Conservation (phyloP, 2,888 invertebrate genomes). For the Spicauda simplicius region DNA sequence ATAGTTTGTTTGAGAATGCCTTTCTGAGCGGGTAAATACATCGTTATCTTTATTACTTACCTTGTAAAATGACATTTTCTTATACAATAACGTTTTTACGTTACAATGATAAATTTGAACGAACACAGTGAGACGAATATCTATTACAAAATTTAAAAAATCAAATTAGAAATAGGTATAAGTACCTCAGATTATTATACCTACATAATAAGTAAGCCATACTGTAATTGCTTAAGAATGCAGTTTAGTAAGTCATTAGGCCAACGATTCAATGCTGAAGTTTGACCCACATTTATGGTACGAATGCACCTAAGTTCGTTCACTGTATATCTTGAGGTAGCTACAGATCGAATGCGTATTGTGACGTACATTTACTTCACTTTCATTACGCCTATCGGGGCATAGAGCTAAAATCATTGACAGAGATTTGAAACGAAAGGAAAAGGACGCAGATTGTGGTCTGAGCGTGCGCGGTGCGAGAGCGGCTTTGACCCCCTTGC, state of each 20-base stretch:
- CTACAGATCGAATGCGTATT: not conserved
- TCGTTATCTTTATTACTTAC: not conserved
- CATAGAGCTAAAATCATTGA: conserved; percentile 26
- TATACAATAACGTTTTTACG: no score
- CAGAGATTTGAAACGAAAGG: conserved; percentile 50
- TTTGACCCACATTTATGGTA: not conserved
- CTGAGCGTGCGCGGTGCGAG: conserved; percentile 55
- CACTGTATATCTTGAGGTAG: not conserved
- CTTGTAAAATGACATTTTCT: not conserved
- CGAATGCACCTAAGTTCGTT: not conserved
- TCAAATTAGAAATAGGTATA: no score
- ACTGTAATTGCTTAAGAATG: no score
- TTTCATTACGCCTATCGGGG: conserved; percentile 16
- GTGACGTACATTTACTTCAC: conserved; percentile 9
- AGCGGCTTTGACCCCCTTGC: conserved; percentile 76
- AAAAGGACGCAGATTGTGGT: conserved; percentile 47
- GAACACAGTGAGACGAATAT: no score
- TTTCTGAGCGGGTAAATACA: not conserved
- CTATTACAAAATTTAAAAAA: no score
- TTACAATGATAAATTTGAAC: no score
- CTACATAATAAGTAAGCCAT: no score
- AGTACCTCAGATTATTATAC: no score
- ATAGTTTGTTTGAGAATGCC: not conserved
- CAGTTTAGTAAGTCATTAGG: not conserved
- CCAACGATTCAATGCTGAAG: not conserved